Base-by-base conservation (phyloP, 2,888 invertebrate genomes). In the Sabellastarte sp. region DNA sequence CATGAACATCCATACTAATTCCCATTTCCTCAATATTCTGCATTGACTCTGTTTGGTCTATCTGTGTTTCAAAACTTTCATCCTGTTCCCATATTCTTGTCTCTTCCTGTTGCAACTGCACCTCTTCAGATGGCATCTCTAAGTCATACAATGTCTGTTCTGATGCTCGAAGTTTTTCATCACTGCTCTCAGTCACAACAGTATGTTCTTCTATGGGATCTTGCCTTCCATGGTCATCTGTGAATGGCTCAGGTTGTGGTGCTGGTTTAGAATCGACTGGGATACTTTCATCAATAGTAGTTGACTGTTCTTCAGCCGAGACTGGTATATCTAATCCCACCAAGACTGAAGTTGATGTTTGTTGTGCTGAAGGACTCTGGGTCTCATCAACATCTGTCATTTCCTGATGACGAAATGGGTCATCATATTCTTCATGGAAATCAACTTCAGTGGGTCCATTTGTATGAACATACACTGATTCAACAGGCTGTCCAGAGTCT, bases 391-490 rank as follows among this genome's bases (percentile, higher is more conserved):
- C 41, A 41, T 41, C 41, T 41, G 10, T 20, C 41, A 41, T 41
- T 41, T 15, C 41, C 10, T 15, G 10, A 41, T 41, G 41, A 15
- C 41, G 41, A 20, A 41, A 41, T 10, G 41, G 41, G 41, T 41
- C 41, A 65, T 80, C 80, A 63, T 76, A 76, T 73, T 86, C 86
- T 30, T 86, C 84, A 60, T 81, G 79, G 71, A 84, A 86, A 28
- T 86, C 86, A 50, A 86, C 86, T 79, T 87, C 86, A 56, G 86
- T 85, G 60, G 87, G 86, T 15, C 87, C 87, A 81, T 87, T 87
- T 41, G 76, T 70, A 64, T 76, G 64, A 15, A 59, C 58, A 52
- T 68, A 69, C 28, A n/a, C n/a, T n/a, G n/a, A n/a, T n/a, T n/a
- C n/a, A n/a, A n/a, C n/a, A n/a, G n/a, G n/a, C n/a, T n/a, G n/a